Evolutionary conservation across 2,797 vertebrate species (phyloP).

Genomic region (Chaetodon trifasciatus): DNA sequence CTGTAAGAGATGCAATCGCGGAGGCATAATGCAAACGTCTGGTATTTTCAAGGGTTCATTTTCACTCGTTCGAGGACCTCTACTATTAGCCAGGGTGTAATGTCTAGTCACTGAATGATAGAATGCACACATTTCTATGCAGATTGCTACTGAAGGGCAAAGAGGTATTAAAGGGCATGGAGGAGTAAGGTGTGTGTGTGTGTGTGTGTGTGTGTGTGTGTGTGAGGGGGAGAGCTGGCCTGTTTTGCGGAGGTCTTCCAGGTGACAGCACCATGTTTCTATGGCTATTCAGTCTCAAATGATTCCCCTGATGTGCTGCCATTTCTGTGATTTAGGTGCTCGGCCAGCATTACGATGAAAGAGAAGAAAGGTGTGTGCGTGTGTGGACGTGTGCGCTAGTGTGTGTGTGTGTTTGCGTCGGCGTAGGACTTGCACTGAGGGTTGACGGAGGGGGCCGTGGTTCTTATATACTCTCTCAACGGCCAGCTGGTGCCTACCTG

Average conservation of each 20-base stretch:
- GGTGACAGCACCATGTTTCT: slow-evolving; percentile 86
- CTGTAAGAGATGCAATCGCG: slow-evolving; percentile 80
- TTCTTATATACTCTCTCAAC: slow-evolving; percentile 75
- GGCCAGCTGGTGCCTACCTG: slow-evolving; percentile 76
- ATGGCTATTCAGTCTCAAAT: slow-evolving; percentile 83
- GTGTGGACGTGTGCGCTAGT: slow-evolving; percentile 20
- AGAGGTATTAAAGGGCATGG: slow-evolving; percentile 82
- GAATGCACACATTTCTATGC: slow-evolving; percentile 84
- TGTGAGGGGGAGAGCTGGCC: slow-evolving; percentile 53
- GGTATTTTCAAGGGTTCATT: slow-evolving; percentile 81
- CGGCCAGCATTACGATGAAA: slow-evolving; percentile 77
- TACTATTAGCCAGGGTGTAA: slow-evolving; percentile 82
- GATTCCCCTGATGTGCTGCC: slow-evolving; percentile 85
- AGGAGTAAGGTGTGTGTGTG: slow-evolving; percentile 69
- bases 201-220: slow-evolving; percentile 15
- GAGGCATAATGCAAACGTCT: slow-evolving; percentile 83
- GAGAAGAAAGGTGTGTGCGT: slow-evolving; percentile 61
- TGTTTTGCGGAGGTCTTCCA: slow-evolving; percentile 78
- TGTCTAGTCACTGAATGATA: slow-evolving; percentile 82
- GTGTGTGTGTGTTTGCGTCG: slow-evolving; percentile 26
- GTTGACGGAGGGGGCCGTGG: slow-evolving; percentile 59
- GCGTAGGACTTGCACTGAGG: slow-evolving; percentile 52
- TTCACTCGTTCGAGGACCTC: slow-evolving; percentile 74
- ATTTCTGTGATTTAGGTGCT: slow-evolving; percentile 87
- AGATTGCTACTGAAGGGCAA: slow-evolving; percentile 85